Conservation (phyloP, 2,113 vertebrate species). For the Proteles cristata region DNA sequence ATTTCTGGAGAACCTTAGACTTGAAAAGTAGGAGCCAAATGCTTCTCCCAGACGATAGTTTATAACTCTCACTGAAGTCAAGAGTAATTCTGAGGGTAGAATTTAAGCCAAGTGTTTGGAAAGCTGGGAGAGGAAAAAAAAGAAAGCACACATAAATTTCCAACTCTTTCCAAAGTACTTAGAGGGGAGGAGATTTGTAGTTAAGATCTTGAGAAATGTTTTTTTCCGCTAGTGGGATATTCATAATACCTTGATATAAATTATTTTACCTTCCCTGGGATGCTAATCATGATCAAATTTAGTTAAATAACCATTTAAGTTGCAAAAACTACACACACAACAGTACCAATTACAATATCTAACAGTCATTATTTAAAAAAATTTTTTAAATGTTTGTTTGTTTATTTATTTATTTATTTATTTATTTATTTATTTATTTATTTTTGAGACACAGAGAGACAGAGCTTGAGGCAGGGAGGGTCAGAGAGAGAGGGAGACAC, state of each 20-base stretch:
- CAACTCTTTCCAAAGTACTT: constrained; percentile 66
- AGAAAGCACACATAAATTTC: constrained; percentile 62
- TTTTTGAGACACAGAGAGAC: not conserved
- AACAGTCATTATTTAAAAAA: constrained; percentile 8
- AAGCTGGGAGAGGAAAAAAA: constrained; percentile 39
- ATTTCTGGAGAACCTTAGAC: constrained; percentile 74
- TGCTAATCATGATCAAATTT: constrained; percentile 37
- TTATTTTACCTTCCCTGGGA: constrained; percentile 47
- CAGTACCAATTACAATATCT: not conserved
- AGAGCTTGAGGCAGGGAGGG: too few species aligned
- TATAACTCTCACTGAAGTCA: constrained; percentile 70
- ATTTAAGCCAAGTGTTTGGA: constrained; percentile 69
- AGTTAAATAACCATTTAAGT: constrained; percentile 51
- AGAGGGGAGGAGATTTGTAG: constrained; percentile 52
- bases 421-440: not conserved
- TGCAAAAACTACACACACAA: constrained; percentile 5
- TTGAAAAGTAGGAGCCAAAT: constrained; percentile 70
- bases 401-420: not conserved
- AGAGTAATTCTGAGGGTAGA: constrained; percentile 68
- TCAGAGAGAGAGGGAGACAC: too few species aligned
- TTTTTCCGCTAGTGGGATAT: constrained; percentile 53
- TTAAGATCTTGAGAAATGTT: constrained; percentile 66
- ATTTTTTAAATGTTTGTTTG: not conserved
- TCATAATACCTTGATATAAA: constrained; percentile 33
- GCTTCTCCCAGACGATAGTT: constrained; percentile 68